Evolutionary conservation across 1,140 invertebrate genomes (phyloP).

Genomic region (Brachionus angularis): DNA sequence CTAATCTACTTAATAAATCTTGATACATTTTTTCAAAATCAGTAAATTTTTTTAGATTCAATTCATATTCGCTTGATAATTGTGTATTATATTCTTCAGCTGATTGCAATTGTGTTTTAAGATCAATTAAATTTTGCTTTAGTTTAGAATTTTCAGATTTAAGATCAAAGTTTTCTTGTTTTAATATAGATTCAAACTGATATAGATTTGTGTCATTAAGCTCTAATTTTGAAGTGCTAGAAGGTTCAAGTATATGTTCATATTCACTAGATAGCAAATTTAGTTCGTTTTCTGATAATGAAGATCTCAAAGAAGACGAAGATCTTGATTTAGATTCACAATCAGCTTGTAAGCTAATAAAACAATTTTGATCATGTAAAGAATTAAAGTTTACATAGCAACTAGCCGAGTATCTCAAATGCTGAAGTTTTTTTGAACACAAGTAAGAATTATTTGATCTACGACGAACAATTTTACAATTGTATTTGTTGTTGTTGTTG

Average conservation of each 20-base stretch:
- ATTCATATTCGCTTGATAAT: not conserved
- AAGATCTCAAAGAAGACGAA: too few species aligned
- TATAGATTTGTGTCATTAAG: not conserved
- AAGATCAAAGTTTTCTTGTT: not conserved
- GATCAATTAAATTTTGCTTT: not conserved
- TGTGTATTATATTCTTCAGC: constrained; percentile 17
- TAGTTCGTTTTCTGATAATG: not conserved
- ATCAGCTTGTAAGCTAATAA: not conserved
- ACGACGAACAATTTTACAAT: too few species aligned
- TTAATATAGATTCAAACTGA: too few species aligned
- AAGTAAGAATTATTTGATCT: constrained; percentile 6
- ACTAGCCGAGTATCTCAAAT: constrained; percentile 9
- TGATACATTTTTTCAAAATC: not conserved
- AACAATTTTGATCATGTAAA: not conserved
- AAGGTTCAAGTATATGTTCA: not conserved
- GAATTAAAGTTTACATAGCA: constrained; percentile 8
- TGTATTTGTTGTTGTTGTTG: too few species aligned
- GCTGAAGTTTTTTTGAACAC: constrained; percentile 2
- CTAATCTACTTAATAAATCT: not conserved
- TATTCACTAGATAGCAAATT: not conserved
- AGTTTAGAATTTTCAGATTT: constrained; percentile 25
- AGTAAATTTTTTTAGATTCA: not conserved
- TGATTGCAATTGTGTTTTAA: not conserved
- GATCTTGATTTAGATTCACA: not conserved
- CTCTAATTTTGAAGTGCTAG: not conserved